Evolutionary conservation across 1,140 invertebrate genomes (phyloP), one percentile per base, ranked within the genome.

Genomic region (Megalonaias nervosa): DNA sequence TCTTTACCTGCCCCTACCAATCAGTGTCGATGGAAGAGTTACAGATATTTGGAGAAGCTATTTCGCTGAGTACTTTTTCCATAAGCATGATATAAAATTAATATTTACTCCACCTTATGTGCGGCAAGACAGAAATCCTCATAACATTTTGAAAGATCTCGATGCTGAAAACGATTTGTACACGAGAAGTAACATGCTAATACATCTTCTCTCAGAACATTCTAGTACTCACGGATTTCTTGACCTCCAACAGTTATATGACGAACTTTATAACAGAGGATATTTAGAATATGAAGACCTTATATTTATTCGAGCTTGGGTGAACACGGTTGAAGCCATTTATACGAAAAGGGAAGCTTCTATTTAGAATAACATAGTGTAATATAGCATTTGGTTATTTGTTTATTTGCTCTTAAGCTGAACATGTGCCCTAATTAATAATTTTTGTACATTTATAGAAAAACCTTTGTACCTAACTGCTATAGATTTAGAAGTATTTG

Each of bases 21-120:
- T 69, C 21, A 76, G 62, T 48, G 74, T 80, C 15, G 57, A 71
- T 71, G 73, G 73, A 2, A 31, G 78, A 4, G 78, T 80, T 0
- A 71, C 60, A n/a, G 78, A 80, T 72, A 80, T 80, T 48, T 80
- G 74, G 79, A 59, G 79, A 26, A 70, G 74, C 31, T 80, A 73
- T 19, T 73, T 75, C 17, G 79, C 79, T 19, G 64, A 72, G 31
- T 23, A 31, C 11, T 68, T 76, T 38, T 23, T 80, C 16, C 61
- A 71, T 19, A 14, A n/a, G 23, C 3, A n/a, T 23, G 65, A 76
- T n/a, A n/a, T 73, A 23, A 31, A 38, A 1, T 16, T 80, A 12
- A 70, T 62, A 16, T 80, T 75, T 68, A 67, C 62, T 19, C 62
- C 69, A 56, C 78, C 74, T 11, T 57, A 61, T 71, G 73, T 75